Evolutionary conservation across 2,797 vertebrate genomes (phyloP).

Genomic region (Myioborus miniatus): DNA sequence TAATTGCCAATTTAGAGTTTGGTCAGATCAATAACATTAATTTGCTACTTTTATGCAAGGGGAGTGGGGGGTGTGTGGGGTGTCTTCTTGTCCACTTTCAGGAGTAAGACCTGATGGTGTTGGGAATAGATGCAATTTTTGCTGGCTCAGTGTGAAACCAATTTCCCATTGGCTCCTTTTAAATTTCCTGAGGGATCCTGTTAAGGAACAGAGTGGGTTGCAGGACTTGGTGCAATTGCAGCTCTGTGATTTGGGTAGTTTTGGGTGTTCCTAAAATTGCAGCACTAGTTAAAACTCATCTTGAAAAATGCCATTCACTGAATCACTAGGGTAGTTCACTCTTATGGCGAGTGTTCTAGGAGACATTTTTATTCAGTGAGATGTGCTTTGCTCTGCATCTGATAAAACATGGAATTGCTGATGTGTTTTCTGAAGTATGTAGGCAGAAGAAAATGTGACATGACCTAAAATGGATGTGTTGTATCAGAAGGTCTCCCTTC

Average conservation of each 20-base stretch:
- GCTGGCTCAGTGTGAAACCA: background rate
- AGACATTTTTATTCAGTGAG: background rate
- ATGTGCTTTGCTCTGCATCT: background rate
- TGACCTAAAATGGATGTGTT: background rate
- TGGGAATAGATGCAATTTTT: background rate
- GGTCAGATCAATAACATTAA: background rate
- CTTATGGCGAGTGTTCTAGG: background rate
- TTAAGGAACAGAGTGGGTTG: background rate
- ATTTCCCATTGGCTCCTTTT: background rate
- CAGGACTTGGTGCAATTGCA: background rate
- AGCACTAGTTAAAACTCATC: background rate
- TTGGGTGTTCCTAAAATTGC: background rate
- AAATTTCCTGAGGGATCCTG: background rate
- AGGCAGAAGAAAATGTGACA: background rate
- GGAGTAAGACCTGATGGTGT: background rate
- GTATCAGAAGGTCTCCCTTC: background rate
- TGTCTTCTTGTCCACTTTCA: background rate
- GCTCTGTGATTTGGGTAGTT: background rate
- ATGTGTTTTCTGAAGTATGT: background rate
- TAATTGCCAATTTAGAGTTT: constrained; percentile 29
- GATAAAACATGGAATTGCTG: background rate
- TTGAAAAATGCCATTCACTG: background rate
- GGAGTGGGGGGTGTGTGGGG: background rate
- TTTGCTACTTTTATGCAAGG: background rate
- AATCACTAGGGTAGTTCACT: background rate